Conservation (phyloP, 2,113 vertebrate species). For the Microcebus ravelobensis region DNA sequence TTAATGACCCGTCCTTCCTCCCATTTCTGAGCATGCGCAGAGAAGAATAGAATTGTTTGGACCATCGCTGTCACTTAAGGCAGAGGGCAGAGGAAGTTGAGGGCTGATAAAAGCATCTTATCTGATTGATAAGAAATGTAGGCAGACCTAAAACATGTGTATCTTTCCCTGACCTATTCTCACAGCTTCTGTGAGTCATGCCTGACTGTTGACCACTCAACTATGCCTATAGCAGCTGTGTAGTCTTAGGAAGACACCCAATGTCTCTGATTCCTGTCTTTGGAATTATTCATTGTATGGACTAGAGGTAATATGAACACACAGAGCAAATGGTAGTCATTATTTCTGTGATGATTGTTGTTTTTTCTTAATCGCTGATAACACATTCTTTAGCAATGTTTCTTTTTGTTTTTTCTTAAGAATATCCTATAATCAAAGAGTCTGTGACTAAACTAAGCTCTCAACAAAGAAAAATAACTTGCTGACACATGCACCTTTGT, state of each 20-base stretch:
- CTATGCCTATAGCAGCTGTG: neutral
- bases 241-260: neutral
- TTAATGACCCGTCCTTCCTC: no score
- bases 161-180: neutral
- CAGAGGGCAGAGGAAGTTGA: neutral
- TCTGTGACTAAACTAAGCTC: neutral
- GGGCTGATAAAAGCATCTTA: neutral
- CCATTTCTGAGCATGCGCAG: neutral
- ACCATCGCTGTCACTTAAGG: neutral
- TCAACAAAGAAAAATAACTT: neutral
- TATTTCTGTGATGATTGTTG: neutral
- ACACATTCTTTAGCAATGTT: neutral
- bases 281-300: neutral
- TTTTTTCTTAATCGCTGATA: neutral
- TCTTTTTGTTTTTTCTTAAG: neutral
- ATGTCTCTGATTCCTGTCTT: neutral
- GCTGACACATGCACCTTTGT: fast-evolving
- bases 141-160: fast-evolving
- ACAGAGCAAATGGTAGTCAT: neutral
- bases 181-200: neutral
- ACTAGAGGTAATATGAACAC: neutral
- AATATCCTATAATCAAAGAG: neutral
- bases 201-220: neutral
- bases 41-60: neutral
- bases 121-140: neutral